Base-by-base conservation (phyloP, 2,113 vertebrate genomes). In the Chamaea fasciata region DNA sequence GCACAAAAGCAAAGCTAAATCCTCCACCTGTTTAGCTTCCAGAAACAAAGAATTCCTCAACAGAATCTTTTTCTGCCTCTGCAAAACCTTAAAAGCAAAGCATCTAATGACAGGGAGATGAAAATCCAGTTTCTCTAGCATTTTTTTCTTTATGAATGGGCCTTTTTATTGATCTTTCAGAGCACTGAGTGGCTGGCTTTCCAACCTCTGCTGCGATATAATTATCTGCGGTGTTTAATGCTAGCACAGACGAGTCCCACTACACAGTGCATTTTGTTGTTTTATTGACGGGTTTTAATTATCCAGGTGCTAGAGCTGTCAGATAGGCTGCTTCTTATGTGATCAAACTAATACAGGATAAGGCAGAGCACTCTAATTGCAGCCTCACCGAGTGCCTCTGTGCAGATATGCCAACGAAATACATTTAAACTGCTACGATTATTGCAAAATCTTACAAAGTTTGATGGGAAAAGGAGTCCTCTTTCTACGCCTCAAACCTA, bases 251-350 rank as follows among this genome's bases (percentile, higher is more conserved):
- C 3, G 39, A 90, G 70, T 81, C 93, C 69, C 85, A 19, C 79
- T 83, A 21, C 92, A 89, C 68, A 79, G 82, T 90, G 79, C 83
- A 86, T 93, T 90, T 52, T 87, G 85, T 80, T 96, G 90, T 52
- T 94, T 95, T 93, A 94, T 90, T 93, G 93, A 96, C 18, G 3
- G 60, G 68, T 85, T 95, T 96, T 96, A 92, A 95, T 96, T 90
- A 86, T 83, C 83, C 83, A 81, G 92, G 84, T 87, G 83, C 92
- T 83, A n/a, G 57, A 88, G 90, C 93, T 95, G 87, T 65, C 85
- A 83, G 91, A 76, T 37, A 69, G 33, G 65, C 71, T 76, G 44
- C 79, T 92, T 15, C 92, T 94, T 86, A 50, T 53, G 71, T 53
- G 84, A 92, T 91, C 94, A 83, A 83, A 90, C 82, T 73, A 82